phyloP scores from a whole-genome alignment of 2,797 vertebrate species.

The Decapterus maruadsi region DNA sequence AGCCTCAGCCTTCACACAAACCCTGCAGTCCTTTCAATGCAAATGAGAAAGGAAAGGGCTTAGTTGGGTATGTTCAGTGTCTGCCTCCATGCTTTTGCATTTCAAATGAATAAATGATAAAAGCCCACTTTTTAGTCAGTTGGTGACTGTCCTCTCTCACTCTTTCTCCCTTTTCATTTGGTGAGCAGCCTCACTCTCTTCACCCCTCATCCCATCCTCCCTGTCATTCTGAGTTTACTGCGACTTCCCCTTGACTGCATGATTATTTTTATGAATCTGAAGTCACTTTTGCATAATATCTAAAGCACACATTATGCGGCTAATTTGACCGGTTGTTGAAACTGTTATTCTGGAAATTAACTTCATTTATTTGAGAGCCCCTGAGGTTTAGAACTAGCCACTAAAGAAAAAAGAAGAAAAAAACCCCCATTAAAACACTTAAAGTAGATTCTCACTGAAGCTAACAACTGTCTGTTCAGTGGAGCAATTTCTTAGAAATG shows the following conservation, averaged over 20 bases:
- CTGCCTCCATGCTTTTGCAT: slow-evolving; percentile 79
- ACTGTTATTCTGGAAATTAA: slow-evolving; percentile 66
- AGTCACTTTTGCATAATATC: slow-evolving; percentile 64
- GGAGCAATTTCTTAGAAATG: slow-evolving; percentile 19
- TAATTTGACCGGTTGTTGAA: slow-evolving; percentile 67
- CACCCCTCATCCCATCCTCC: slow-evolving; percentile 32
- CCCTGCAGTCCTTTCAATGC: slow-evolving; percentile 80
- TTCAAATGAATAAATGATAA: slow-evolving; percentile 86
- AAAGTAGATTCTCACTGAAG: slow-evolving; percentile 44
- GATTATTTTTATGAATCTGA: slow-evolving; percentile 50
- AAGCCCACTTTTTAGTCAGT: slow-evolving; percentile 78
- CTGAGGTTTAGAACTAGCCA: slow-evolving; percentile 50
- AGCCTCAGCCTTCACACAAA: slow-evolving; percentile 68
- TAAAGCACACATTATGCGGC: slow-evolving; percentile 57
- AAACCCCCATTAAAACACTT: slow-evolving; percentile 13
- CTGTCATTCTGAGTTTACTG: slow-evolving; percentile 60
- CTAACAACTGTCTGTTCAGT: slow-evolving; percentile 36
- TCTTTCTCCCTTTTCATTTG: slow-evolving; percentile 52
- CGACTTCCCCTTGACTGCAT: slow-evolving; percentile 60
- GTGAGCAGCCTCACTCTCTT: slow-evolving; percentile 36
- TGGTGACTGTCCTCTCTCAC: slow-evolving; percentile 67
- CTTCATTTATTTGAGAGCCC: slow-evolving; percentile 48
- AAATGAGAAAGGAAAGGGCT: slow-evolving; percentile 75
- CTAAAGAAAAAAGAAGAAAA: slow-evolving; percentile 44
- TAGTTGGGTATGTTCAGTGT: slow-evolving; percentile 72